Percentiles rank a stretch among this genome's conserved stretches.
These are phyloP conservation scores for Eurytoma californica DNA, from an alignment of 2,888 invertebrate genomes.

Conservation along the genomic window DNA sequence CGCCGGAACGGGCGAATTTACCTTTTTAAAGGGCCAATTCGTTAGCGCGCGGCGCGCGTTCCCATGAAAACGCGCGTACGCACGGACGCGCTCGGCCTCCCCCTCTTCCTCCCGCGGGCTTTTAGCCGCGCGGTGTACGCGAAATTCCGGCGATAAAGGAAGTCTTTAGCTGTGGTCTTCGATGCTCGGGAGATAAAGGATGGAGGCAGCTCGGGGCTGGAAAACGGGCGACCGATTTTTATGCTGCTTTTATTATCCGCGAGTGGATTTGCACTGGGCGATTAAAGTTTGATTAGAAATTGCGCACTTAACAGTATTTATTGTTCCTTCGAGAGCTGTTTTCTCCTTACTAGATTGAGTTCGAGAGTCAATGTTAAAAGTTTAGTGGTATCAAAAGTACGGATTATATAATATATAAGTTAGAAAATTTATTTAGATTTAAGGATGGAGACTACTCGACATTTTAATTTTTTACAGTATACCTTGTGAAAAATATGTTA, in stretches of 20 bases:
- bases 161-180: slow-evolving; percentile 5
- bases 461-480: too few species aligned
- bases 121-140: not conserved
- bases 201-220: not conserved
- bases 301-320: too few species aligned
- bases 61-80: not conserved
- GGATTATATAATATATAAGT: too few species aligned
- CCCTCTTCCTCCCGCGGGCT: not conserved
- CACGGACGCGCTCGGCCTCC: not conserved
- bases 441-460: too few species aligned
- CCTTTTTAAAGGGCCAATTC: slow-evolving; percentile 41
- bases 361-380: too few species aligned
- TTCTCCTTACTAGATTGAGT: too few species aligned
- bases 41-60: slow-evolving; percentile 19
- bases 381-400: too few species aligned
- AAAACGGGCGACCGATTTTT: slow-evolving; percentile 29
- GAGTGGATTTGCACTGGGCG: not conserved
- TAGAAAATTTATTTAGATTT: too few species aligned
- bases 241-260: slow-evolving; percentile 11
- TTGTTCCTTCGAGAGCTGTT: too few species aligned
- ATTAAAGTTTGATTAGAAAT: slow-evolving; percentile 35
- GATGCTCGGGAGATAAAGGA: not conserved
- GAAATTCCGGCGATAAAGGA: slow-evolving; percentile 1
- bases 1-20: slow-evolving; percentile 17
- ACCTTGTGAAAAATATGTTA: too few species aligned